Evolutionary conservation across 2,113 vertebrate genomes (phyloP).

Genomic region (Bos indicus): DNA sequence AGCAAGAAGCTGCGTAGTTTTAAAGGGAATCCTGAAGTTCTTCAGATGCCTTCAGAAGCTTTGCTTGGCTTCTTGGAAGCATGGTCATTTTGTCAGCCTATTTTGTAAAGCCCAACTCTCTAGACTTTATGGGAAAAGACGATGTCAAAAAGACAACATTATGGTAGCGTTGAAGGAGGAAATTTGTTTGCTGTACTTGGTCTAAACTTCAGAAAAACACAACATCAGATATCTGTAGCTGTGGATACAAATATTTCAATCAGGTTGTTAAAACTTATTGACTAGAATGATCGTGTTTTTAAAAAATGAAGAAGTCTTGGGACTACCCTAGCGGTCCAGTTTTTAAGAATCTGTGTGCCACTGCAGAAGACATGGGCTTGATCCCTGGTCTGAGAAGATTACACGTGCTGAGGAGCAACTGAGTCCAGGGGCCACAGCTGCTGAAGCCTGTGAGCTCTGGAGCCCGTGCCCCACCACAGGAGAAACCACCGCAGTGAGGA

Average conservation of each 20-base stretch:
- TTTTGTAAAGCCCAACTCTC: background rate
- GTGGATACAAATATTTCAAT: background rate
- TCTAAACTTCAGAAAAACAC: background rate
- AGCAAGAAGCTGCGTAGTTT: background rate
- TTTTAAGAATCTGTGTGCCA: background rate
- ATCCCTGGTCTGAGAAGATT: background rate
- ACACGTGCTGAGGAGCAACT: background rate
- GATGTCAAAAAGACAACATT: background rate
- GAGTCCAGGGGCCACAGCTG: background rate
- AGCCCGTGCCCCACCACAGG: fast-evolving
- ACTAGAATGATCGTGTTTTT: background rate
- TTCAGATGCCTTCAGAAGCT: background rate
- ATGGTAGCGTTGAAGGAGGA: background rate
- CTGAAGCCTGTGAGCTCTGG: background rate
- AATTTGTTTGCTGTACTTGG: background rate
- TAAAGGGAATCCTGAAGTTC: background rate
- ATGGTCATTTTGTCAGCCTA: background rate
- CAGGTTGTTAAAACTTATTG: background rate
- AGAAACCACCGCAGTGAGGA: fast-evolving
- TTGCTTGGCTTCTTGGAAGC: background rate
- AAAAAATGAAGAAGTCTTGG: background rate
- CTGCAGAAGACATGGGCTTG: background rate
- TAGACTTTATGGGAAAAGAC: background rate
- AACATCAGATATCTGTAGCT: background rate
- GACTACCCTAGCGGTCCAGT: background rate